phyloP scores from a whole-genome alignment of 1,140 invertebrate genomes.

The Hyles euphorbiae region DNA sequence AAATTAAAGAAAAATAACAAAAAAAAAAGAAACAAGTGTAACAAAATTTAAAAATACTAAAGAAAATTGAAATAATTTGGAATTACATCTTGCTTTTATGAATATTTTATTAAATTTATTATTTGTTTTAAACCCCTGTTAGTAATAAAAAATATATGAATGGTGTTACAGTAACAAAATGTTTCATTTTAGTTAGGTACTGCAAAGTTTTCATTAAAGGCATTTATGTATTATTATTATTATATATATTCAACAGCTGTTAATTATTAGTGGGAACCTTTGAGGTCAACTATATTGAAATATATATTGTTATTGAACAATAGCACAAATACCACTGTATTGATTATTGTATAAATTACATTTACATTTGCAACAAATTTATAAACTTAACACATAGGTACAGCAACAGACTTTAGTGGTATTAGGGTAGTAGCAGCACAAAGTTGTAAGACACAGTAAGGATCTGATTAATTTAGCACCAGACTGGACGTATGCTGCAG shows the following conservation, averaged over 20 bases:
- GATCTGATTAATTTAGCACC: too few relatives aligned
- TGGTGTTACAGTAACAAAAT: slow-evolving; percentile 1
- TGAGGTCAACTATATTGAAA: background rate
- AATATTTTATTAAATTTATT: background rate
- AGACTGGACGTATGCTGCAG: too few relatives aligned
- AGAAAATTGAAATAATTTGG: slow-evolving; percentile 4
- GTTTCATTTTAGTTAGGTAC: slow-evolving; percentile 1
- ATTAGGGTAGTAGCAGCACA: too few relatives aligned
- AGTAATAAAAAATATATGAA: background rate
- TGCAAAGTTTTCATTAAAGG: background rate
- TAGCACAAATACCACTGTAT: too few relatives aligned
- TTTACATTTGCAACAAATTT: too few relatives aligned
- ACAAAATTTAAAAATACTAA: slow-evolving; percentile 1
- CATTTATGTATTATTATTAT: slow-evolving; percentile 1
- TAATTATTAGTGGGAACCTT: background rate
- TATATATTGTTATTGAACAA: too few relatives aligned
- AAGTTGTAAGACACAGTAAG: too few relatives aligned
- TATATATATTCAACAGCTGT: background rate
- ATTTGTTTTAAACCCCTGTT: background rate
- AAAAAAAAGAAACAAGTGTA: background rate
- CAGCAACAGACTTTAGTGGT: too few relatives aligned
- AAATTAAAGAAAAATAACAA: slow-evolving; percentile 1
- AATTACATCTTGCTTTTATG: background rate
- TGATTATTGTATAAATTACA: too few relatives aligned
- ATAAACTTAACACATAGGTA: too few relatives aligned